Evolutionary conservation across 2,888 invertebrate genomes (phyloP), one percentile per base, ranked within the genome.

Genomic region (Andrena trimmerana): DNA sequence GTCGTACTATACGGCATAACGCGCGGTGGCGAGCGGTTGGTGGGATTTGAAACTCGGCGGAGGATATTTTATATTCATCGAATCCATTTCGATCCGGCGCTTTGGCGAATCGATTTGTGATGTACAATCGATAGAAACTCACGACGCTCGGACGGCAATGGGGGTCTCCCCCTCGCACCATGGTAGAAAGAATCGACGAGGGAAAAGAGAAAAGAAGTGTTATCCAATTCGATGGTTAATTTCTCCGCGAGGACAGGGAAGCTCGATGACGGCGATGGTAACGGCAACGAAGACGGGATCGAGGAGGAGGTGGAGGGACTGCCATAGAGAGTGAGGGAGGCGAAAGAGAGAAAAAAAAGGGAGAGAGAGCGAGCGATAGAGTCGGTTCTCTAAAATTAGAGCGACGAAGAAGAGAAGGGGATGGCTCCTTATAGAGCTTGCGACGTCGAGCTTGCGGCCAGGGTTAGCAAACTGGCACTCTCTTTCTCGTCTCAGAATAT

Each of bases 351-450:
- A 73, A 4, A 20, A 4, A 20, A n/a, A 54, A 31, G 78, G 27
- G 52, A 20, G 29, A 67, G 36, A 50, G 71, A 52, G 69, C 71
- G 42, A 68, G 68, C 63, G 78, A 80, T 74, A 86, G 83, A 78
- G 86, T 83, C 71, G 83, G 84, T 88, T 78, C 86, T 90, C 93
- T 93, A 94, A 92, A 94, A 93, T 94, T 94, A 94, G 93, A 89
- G 89, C 88, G 90, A 81, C 82, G 88, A 88, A 85, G 89, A 87
- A 88, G 88, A 89, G 90, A 90, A 90, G 91, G 91, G 92, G 90
- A 74, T 90, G 92, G 90, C 92, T 93, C 93, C 93, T 92, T 93
- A 92, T 93, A 93, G 92, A 93, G 93, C 93, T 91, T 90, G 92
- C 89, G 88, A 85, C 89, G 90, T 84, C 86, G 91, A 90, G 92